Base-by-base conservation (phyloP, 2,888 invertebrate genomes). In the Volucella bombylans region DNA sequence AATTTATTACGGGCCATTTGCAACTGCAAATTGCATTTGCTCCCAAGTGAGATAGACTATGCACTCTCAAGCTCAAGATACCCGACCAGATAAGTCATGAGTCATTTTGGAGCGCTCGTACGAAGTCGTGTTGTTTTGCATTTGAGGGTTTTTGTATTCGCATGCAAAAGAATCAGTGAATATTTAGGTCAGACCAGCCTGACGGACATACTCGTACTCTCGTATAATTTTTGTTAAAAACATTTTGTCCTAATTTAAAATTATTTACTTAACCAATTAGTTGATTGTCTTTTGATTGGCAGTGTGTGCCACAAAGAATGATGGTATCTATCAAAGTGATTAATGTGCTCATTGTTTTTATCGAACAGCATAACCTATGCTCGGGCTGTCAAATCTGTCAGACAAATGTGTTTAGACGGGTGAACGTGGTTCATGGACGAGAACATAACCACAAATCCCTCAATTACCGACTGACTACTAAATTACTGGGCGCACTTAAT, bases 1-100 rank as follows among this genome's bases (percentile, higher is more conserved):
- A 85, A 85, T 76, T 85, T 85, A 85, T 85, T 83, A 61, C 74
- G 54, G 50, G 39, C 76, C 83, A 76, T 85, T 85, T 80, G 83
- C 83, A 80, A 80, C 76, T 76, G 76, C 69, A 85, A 85, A 85
- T 85, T 85, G 80, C 74, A 85, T 83, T 77, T 49, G 59, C 68
- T 69, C 47, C 68, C 54, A 54, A 74, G 31, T 31, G 6, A 65
- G 79, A 79, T 76, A 71, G 59, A 64, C n/a, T n/a, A n/a, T n/a
- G n/a, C 47, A 64, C 62, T 62, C 50, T 68, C 68, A 64, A 50
- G 52, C 67, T 62, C 57, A 47, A 69, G 50, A 59, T 62, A 65
- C 59, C 50, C 31, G 43, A 55, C 41, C 39, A 69, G 47, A 12
- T n/a, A 59, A 57, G 55, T 65, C 50, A 81, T 83, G 82, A 83